A percentile compares a stretch with the other conserved stretches of the same genome.
These are phyloP conservation scores for Folsomia candida DNA, from an alignment of 2,888 invertebrate genomes.

Conservation along the genomic window DNA sequence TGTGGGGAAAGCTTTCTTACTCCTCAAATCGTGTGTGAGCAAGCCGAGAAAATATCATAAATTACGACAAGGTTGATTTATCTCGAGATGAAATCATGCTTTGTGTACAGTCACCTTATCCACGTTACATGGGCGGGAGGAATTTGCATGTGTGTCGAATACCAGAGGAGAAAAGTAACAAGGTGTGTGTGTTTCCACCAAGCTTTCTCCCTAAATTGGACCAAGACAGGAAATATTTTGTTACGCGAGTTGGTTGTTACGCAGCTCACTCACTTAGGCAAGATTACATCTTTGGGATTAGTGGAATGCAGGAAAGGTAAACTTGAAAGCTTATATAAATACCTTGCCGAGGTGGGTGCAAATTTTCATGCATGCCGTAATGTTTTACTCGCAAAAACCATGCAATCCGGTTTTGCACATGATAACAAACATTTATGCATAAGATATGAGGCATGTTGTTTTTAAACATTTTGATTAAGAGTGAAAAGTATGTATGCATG, in stretches of 20 bases:
- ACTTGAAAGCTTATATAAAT: too few relatives aligned
- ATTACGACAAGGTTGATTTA: neutral
- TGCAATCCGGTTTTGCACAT: too few relatives aligned
- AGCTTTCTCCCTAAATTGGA: neutral
- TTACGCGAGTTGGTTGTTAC: neutral
- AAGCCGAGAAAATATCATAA: neutral
- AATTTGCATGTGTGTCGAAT: neutral
- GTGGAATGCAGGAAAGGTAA: too few relatives aligned
- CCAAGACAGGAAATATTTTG: neutral
- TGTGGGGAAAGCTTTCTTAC: too few relatives aligned
- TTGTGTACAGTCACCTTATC: neutral
- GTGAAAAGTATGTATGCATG: too few relatives aligned
- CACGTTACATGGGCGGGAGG: neutral
- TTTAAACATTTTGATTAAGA: too few relatives aligned
- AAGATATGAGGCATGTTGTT: too few relatives aligned
- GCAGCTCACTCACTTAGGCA: neutral
- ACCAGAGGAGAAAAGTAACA: neutral
- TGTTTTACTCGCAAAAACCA: too few relatives aligned
- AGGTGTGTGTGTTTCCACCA: neutral
- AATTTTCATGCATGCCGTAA: too few relatives aligned
- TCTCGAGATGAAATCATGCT: neutral
- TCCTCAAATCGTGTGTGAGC: too few relatives aligned
- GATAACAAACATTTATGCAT: too few relatives aligned
- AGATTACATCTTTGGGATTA: neutral
- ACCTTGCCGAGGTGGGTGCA: too few relatives aligned